Percentiles rank a stretch among this genome's conserved stretches.
These are phyloP conservation scores for Australoheros scitulus DNA, from an alignment of 2,113 vertebrate species.

Conservation along the genomic window DNA sequence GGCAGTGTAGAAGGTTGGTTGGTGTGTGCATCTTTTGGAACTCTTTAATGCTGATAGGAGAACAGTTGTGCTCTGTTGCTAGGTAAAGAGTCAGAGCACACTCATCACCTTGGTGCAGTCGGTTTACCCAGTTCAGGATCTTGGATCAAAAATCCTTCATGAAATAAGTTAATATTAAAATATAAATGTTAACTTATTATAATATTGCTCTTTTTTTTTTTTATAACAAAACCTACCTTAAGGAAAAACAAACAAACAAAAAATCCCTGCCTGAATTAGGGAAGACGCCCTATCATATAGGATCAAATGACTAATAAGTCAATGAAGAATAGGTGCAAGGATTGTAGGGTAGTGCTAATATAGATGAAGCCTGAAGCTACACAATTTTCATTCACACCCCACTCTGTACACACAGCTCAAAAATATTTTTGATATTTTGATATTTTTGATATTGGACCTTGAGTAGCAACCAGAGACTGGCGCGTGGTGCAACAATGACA, in stretches of 20 bases:
- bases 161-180: neutral
- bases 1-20: neutral
- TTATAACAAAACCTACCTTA: neutral
- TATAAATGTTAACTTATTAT: neutral
- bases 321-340: neutral
- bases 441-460: neutral
- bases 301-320: neutral
- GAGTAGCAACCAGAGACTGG: neutral
- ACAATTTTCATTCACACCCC: slow-evolving; percentile 2
- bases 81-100: slow-evolving; percentile 49
- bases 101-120: slow-evolving; percentile 16
- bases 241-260: too few relatives aligned
- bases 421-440: neutral
- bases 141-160: neutral
- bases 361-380: neutral
- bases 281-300: neutral
- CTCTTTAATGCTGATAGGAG: slow-evolving; percentile 41
- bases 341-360: neutral
- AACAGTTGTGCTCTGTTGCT: slow-evolving; percentile 64
- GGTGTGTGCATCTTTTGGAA: slow-evolving; percentile 11
- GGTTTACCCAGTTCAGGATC: neutral
- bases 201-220: neutral
- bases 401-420: neutral
- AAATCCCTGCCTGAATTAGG: neutral
- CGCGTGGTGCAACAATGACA: neutral